Base-by-base conservation (phyloP, 53 echinoderm and acorn worm genomes). In the Arbacia lixula region DNA sequence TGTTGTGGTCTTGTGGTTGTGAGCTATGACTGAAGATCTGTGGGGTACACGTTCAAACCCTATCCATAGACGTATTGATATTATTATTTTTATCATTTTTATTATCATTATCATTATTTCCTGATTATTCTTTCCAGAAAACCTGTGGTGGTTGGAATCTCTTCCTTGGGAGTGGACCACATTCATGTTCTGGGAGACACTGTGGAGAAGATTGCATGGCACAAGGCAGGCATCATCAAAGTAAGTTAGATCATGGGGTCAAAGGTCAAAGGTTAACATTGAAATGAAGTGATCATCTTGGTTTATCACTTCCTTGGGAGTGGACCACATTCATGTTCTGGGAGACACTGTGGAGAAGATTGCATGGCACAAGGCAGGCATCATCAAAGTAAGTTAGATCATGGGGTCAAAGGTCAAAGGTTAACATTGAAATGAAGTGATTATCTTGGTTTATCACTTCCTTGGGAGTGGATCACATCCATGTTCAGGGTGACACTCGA, bases 361-460 rank as follows among this genome's bases (percentile, higher is more conserved):
- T 56, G 98, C 98, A 26, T 98, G 98, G 98, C 98, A 98, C 41
- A 98, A 98, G 49, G 98, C 98, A 21, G 98, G 94, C 12, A 98
- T 98, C 65, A 90, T 88, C 39, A 98, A 98, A 94, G 98, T 98
- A 50, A 66, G 84, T 36, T 46, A 10, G 8, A 46, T 16, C 35
- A n/a, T n/a, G n/a, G n/a, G n/a, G n/a, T n/a, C n/a, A n/a, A n/a
- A n/a, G n/a, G n/a, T n/a, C n/a, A n/a, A n/a, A n/a, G n/a, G n/a
- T n/a, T n/a, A n/a, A n/a, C n/a, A n/a, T n/a, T n/a, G n/a, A n/a
- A n/a, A n/a, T n/a, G n/a, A n/a, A n/a, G n/a, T n/a, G n/a, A n/a
- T n/a, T n/a, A n/a, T n/a, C n/a, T n/a, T n/a, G n/a, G n/a, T n/a
- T n/a, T n/a, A 94, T 98, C 5, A 86, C 98, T 65, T 94, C 94